These are phyloP conservation scores for Mastigias papua DNA, from an alignment of 30 jellyfish, hydroid and myxozoan genomes.

Conservation along the genomic window DNA sequence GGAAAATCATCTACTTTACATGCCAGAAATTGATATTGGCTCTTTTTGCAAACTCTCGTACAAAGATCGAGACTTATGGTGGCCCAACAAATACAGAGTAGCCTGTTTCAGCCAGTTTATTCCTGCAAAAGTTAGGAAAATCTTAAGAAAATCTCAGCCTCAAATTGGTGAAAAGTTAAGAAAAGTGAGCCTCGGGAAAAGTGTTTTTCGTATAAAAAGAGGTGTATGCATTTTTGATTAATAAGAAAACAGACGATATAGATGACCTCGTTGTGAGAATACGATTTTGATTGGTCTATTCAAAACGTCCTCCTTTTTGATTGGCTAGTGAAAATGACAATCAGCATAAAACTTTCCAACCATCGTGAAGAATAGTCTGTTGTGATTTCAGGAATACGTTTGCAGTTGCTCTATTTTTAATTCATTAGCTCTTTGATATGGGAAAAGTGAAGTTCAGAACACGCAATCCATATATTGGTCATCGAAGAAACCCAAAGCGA, in stretches of 20 bases:
- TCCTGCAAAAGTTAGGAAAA: too few species aligned
- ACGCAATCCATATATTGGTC: neutral
- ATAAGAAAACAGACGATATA: neutral
- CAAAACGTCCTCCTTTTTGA: neutral
- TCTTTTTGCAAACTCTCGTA: too few species aligned
- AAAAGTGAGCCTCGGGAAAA: too few species aligned
- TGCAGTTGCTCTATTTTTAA: neutral
- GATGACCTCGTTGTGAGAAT: neutral
- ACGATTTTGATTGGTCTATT: neutral
- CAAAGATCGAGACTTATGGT: too few species aligned
- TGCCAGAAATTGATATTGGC: too few species aligned
- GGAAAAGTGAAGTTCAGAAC: neutral
- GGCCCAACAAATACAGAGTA: too few species aligned
- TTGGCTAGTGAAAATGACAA: neutral
- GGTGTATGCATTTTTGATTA: too few species aligned
- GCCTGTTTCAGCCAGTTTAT: too few species aligned
- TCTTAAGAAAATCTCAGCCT: too few species aligned
- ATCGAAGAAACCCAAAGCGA: neutral
- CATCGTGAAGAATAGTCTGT: neutral
- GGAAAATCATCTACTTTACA: too few species aligned
- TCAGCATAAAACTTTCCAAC: neutral
- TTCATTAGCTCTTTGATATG: neutral
- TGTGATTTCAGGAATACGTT: neutral
- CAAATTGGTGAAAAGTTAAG: too few species aligned
- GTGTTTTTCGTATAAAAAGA: too few species aligned